These are phyloP conservation scores for Colistium nudipinnis DNA, from an alignment of 2,113 vertebrate species.

Conservation along the genomic window DNA sequence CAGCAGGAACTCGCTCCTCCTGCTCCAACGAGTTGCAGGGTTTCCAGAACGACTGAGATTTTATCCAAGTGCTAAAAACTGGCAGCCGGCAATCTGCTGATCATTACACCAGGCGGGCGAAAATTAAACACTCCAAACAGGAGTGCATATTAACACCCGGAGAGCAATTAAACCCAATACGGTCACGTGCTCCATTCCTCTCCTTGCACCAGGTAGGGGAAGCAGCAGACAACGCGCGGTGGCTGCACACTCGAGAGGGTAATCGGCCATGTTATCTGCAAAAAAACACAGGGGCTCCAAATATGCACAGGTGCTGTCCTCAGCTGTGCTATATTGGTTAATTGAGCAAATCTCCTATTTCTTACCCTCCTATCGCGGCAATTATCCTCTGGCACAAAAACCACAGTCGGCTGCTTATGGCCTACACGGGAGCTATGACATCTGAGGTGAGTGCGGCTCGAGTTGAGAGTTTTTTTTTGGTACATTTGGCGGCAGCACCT, in stretches of 20 bases:
- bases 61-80: constrained; percentile 67
- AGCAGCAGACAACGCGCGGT: constrained; percentile 20
- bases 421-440: constrained; percentile 58
- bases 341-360: constrained; percentile 84
- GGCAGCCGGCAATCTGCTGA: constrained; percentile 53
- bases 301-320: constrained; percentile 82
- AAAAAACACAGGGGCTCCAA: constrained; percentile 51
- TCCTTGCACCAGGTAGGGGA: constrained; percentile 72
- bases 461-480: constrained; percentile 18
- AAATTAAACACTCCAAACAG: constrained; percentile 75
- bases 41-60: constrained; percentile 31
- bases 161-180: constrained; percentile 75
- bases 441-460: constrained; percentile 52
- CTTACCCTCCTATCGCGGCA: constrained; percentile 78
- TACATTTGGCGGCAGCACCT: constrained; percentile 19
- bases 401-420: constrained; percentile 63
- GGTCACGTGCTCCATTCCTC: constrained; percentile 25
- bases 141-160: constrained; percentile 66
- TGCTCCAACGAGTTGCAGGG: constrained; percentile 30
- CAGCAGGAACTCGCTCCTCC: constrained; percentile 43
- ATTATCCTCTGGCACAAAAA: constrained; percentile 64
- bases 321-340: constrained; percentile 81
- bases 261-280: constrained; percentile 79
- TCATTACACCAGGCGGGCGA: constrained; percentile 67
- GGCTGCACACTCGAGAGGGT: constrained; percentile 69